Evolutionary conservation across 2,797 vertebrate genomes (phyloP).

Genomic region (Buphagus erythrorhynchus): DNA sequence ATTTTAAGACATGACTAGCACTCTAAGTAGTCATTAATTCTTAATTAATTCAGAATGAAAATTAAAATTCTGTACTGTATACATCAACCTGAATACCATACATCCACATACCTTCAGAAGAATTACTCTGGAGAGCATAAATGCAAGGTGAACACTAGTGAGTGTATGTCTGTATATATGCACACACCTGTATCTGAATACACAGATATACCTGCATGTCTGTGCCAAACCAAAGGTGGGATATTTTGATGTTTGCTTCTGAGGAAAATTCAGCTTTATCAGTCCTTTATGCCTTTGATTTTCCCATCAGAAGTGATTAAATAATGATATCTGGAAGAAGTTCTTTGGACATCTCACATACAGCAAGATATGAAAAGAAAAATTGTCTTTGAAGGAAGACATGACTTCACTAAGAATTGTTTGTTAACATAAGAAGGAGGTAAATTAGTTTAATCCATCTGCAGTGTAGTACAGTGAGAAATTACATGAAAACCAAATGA

Average conservation of each 20-base stretch:
- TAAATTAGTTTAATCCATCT: background rate
- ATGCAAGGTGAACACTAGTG: background rate
- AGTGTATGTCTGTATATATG: background rate
- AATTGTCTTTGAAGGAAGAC: background rate
- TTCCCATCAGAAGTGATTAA: background rate
- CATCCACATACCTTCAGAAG: background rate
- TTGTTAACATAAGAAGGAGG: background rate
- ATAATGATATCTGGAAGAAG: background rate
- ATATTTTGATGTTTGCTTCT: background rate
- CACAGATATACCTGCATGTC: background rate
- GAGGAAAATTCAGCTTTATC: background rate
- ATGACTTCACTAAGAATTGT: background rate
- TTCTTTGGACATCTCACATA: background rate
- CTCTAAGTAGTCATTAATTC: slow-evolving; percentile 71
- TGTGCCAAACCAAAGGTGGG: background rate
- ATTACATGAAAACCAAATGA: background rate
- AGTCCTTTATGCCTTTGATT: background rate
- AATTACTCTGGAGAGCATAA: background rate
- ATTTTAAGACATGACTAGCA: slow-evolving; percentile 70
- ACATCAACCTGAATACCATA: slow-evolving; percentile 34
- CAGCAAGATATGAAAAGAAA: background rate
- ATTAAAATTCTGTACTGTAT: slow-evolving; percentile 64
- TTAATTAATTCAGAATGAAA: slow-evolving; percentile 75
- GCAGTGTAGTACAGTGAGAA: background rate
- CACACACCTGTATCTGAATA: background rate